A percentile compares a stretch with the other conserved stretches of the same genome.
These are phyloP conservation scores for Istiophorus platypterus DNA, from an alignment of 2,113 vertebrate genomes.

Conservation along the genomic window DNA sequence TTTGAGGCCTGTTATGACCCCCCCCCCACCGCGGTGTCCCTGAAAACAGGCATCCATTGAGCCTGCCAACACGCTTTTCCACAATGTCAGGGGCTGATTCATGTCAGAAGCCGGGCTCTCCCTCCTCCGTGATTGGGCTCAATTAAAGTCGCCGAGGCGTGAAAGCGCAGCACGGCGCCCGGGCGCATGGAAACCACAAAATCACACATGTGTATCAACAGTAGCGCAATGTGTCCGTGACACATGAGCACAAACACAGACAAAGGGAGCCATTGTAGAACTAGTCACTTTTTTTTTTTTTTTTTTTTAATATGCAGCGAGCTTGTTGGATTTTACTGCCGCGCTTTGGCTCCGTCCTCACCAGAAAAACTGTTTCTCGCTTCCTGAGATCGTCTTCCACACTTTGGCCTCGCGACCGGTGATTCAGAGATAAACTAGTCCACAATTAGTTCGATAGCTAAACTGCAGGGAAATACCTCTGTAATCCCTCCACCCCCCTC, in stretches of 20 bases:
- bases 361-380: constrained; percentile 2
- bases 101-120: constrained; percentile 56
- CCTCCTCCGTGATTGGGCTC: constrained; percentile 38
- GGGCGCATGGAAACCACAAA: constrained; percentile 19
- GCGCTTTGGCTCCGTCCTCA: not conserved
- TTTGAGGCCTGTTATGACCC: constrained; percentile 16
- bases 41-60: constrained; percentile 67
- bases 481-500: constrained; percentile 1
- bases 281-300: constrained; percentile 9
- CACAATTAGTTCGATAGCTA: too few species aligned
- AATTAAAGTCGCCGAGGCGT: constrained; percentile 49
- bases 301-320: too few species aligned
- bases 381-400: not conserved
- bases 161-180: constrained; percentile 29
- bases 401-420: not conserved
- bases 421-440: constrained; percentile 17
- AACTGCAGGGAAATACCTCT: constrained; percentile 23
- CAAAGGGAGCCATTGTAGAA: constrained; percentile 27
- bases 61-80: constrained; percentile 61
- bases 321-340: constrained; percentile 7
- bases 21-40: constrained; percentile 23
- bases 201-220: constrained; percentile 9
- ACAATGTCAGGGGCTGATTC: constrained; percentile 58
- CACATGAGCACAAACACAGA: constrained; percentile 27
- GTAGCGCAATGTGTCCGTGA: not conserved